Percentiles rank a stretch among this genome's conserved stretches.
Conservation (phyloP, 2,797 vertebrate genomes). For the Sebastes wilsoni region DNA sequence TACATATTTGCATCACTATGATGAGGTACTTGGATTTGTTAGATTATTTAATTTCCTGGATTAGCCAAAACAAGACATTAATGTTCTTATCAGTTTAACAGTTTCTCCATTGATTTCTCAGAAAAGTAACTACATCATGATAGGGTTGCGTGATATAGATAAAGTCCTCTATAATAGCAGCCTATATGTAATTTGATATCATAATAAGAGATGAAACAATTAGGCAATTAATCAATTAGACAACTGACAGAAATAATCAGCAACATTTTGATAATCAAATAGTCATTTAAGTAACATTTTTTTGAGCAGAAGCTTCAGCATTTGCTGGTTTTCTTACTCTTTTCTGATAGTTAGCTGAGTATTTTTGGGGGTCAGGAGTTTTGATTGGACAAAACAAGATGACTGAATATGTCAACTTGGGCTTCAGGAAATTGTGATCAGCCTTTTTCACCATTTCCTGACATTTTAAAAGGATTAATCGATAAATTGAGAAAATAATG, state of each 20-base stretch:
- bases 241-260: not conserved
- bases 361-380: not conserved
- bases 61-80: not conserved
- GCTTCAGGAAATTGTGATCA: not conserved
- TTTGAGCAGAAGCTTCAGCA: not conserved
- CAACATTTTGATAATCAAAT: not conserved
- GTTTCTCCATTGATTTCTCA: not conserved
- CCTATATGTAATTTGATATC: not conserved
- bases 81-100: not conserved
- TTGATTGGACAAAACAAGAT: not conserved
- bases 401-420: not conserved
- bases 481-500: not conserved
- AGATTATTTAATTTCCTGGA: not conserved
- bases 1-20: not conserved
- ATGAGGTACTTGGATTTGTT: not conserved
- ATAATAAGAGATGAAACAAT: not conserved
- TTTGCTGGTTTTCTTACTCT: not conserved
- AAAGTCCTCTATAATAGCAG: too few relatives aligned
- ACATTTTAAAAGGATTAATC: not conserved
- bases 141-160: too few relatives aligned
- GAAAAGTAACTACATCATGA: too few relatives aligned
- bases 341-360: not conserved
- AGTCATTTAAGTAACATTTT: not conserved
- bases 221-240: not conserved
- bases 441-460: not conserved